Conservation (phyloP, 92 coral and sea anemone genomes). For the Palythoa heliodiscus region DNA sequence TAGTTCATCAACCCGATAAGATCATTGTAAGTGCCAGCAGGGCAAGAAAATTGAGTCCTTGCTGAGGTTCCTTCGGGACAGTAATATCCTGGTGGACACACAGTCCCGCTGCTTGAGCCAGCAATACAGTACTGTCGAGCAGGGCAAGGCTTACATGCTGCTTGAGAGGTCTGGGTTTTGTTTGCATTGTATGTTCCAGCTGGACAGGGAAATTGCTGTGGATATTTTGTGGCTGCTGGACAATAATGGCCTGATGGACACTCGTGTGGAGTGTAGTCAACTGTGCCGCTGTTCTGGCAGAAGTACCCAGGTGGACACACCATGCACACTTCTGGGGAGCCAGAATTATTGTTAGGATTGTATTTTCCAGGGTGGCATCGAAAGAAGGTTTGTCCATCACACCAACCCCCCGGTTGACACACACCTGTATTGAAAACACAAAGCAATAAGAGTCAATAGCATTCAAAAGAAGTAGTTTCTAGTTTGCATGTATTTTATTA, state of each 20-base stretch:
- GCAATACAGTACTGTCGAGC: conserved; percentile 80
- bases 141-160: conserved; percentile 87
- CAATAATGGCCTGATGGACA: conserved; percentile 97
- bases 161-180: conserved; percentile 70
- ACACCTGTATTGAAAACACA: conserved; percentile 61
- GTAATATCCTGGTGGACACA: conserved; percentile 93
- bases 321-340: conserved; percentile 63
- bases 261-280: conserved; percentile 58
- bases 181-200: conserved; percentile 91
- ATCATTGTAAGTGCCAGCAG: conserved; percentile 91
- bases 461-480: too few species aligned
- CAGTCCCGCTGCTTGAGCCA: conserved; percentile 74
- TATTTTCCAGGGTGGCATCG: conserved; percentile 94
- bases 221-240: conserved; percentile 87
- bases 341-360: conserved; percentile 80
- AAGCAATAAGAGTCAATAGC: not conserved
- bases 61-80: conserved; percentile 94
- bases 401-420: conserved; percentile 94
- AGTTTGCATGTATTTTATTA: too few species aligned
- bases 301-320: conserved; percentile 88
- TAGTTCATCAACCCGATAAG: conserved; percentile 74
- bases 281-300: conserved; percentile 84
- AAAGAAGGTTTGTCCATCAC: conserved; percentile 88
- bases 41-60: conserved; percentile 87
- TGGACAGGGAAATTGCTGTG: conserved; percentile 93